Evolutionary conservation across 2,888 invertebrate genomes (phyloP), one percentile per base, ranked within the genome.

Genomic region (Drosophila ustulata): DNA sequence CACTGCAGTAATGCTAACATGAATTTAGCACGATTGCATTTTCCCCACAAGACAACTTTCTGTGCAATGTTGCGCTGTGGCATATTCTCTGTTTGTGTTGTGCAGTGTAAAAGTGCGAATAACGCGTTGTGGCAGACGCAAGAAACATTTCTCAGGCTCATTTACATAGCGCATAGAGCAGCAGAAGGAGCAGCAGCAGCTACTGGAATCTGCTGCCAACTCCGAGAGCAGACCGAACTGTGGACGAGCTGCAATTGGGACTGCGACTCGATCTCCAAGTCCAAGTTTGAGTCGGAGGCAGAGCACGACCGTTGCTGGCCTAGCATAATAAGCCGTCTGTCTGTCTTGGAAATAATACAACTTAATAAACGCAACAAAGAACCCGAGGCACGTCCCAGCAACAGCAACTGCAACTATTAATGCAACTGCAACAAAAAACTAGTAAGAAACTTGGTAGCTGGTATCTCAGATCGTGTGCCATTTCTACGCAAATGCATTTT

Each of bases 401-500:
- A 18, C 28, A 6, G 47, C 47, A 25, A 43, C 30, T 3, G 18
- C 7, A 47, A n/a, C 23, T 32, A 18, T 18, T 18, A 18, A 18
- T 71, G 72, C 53, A 62, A 61, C 61, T 47, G 71, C 51, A 52
- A 61, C 61, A 55, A 26, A 47, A 26, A 13, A 58, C 47, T 57
- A 6, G 26, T 45, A 18, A 18, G 18, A 18, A 18, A 1, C 18
- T 18, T 18, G 63, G 69, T 58, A 52, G 59, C 52, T 9, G 39
- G 58, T 58, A 39, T 46, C 28, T 28, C 13, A 9, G 62, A 62
- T 43, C 49, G 47, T 75, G 72, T 52, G 73, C 78, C 68, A 74
- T 74, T 78, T 78, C 76, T 81, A 79, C 77, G 86, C 83, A 88
- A 87, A 87, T 89, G 79, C 89, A 80, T 89, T 88, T 82, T 82